These are phyloP conservation scores for Himalopsyche anomala DNA, from an alignment of 2,888 invertebrate genomes.

Conservation along the genomic window DNA sequence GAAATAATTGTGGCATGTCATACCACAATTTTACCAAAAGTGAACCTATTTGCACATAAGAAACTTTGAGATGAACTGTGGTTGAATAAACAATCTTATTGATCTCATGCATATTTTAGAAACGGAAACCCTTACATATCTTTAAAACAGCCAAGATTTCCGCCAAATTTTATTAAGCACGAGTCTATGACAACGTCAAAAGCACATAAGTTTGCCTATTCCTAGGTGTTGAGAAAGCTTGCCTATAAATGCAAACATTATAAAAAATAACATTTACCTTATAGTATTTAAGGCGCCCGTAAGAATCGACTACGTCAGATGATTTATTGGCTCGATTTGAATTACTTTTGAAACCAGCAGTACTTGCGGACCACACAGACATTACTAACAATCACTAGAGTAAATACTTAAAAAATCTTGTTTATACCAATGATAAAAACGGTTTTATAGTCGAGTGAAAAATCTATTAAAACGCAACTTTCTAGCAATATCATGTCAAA, in stretches of 20 bases:
- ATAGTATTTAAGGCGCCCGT: constrained; percentile 58
- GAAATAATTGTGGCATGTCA: no score
- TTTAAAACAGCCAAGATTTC: constrained; percentile 31
- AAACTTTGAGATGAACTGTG: neutral
- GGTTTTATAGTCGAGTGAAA: neutral
- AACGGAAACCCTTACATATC: constrained; percentile 37
- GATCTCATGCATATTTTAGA: constrained; percentile 13
- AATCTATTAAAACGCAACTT: neutral
- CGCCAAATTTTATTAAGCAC: constrained; percentile 47
- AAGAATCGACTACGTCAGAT: constrained; percentile 56
- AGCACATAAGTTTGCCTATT: constrained; percentile 37
- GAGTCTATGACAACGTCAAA: constrained; percentile 44
- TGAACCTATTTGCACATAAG: neutral
- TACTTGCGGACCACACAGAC: constrained; percentile 86
- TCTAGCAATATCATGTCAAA: constrained; percentile 5
- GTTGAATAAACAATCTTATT: neutral
- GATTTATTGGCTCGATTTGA: constrained; percentile 71
- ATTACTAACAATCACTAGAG: constrained; percentile 68
- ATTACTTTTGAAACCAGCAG: constrained; percentile 77
- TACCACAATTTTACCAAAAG: neutral
- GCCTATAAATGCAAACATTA: constrained; percentile 23
- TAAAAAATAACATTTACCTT: constrained; percentile 54
- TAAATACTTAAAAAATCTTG: constrained; percentile 34
- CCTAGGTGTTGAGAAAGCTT: constrained; percentile 36
- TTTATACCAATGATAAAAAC: constrained; percentile 32